These are phyloP conservation scores for Mirounga angustirostris DNA, from an alignment of 2,113 vertebrate genomes.

Conservation along the genomic window DNA sequence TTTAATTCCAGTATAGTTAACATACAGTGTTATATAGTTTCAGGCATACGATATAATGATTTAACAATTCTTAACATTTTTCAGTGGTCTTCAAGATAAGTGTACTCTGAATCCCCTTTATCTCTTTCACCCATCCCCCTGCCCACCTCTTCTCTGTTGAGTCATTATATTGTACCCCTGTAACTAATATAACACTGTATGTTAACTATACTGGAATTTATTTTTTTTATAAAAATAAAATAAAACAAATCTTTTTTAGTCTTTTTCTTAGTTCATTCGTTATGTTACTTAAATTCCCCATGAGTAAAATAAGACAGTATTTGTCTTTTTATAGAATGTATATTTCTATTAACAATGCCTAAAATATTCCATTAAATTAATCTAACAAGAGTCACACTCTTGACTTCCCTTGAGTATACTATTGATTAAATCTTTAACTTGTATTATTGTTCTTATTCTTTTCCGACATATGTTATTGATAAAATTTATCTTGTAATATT, in stretches of 20 bases:
- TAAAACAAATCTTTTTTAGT: not conserved
- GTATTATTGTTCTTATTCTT: not conserved
- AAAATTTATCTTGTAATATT: slow-evolving; percentile 1
- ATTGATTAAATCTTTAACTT: not conserved
- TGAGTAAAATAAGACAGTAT: not conserved
- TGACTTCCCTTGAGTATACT: not conserved
- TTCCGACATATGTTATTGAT: not conserved
- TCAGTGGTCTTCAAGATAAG: not conserved
- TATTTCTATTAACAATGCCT: not conserved
- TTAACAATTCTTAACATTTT: not conserved
- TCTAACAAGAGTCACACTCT: not conserved
- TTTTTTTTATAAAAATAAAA: not conserved
- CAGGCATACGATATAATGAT: not conserved
- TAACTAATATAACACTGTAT: not conserved
- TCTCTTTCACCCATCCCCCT: not conserved
- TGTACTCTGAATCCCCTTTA: not conserved
- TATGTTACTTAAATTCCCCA: not conserved
- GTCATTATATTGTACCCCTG: not conserved
- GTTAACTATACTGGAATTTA: not conserved
- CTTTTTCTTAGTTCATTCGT: not conserved
- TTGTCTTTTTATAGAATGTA: not conserved
- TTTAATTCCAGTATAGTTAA: not conserved
- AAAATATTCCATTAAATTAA: not conserved
- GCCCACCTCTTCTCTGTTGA: not conserved
- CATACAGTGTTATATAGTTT: not conserved